Evolutionary conservation across 2,113 vertebrate species (phyloP).

Genomic region (Burhinus bistriatus): DNA sequence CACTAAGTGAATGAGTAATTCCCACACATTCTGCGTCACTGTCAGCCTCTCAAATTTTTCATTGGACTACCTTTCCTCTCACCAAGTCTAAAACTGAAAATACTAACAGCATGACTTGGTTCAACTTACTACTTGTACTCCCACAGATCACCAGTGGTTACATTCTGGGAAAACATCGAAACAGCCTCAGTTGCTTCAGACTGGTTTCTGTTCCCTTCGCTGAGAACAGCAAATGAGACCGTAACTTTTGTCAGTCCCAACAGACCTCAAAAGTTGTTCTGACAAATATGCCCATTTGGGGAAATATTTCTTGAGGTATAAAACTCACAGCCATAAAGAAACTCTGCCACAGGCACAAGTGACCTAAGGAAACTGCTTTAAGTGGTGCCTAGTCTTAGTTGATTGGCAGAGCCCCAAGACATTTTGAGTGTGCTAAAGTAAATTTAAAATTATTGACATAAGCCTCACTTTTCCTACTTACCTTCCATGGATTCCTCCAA

Average conservation of each 20-base stretch:
- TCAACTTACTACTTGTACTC: neutral
- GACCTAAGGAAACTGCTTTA: neutral
- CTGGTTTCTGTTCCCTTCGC: neutral
- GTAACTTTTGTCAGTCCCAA: neutral
- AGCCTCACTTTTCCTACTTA: neutral
- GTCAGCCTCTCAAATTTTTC: neutral
- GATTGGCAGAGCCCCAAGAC: neutral
- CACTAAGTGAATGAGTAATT: constrained; percentile 19
- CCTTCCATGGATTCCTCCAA: neutral
- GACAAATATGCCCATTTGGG: neutral
- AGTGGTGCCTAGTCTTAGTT: neutral
- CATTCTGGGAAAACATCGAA: neutral
- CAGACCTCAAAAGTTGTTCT: neutral
- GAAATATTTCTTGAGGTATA: neutral
- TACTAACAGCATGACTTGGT: neutral
- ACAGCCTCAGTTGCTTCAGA: neutral
- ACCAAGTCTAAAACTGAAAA: neutral
- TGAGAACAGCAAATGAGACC: neutral
- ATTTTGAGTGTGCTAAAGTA: neutral
- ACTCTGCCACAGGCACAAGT: neutral
- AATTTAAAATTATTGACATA: neutral
- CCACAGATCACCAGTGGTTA: neutral
- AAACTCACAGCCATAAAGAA: neutral
- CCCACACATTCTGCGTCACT: neutral
- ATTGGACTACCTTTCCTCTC: neutral